A percentile compares a stretch with the other conserved stretches of the same genome.
Evolutionary conservation across 2,797 vertebrate genomes (phyloP).

Genomic region (Pterois miles): DNA sequence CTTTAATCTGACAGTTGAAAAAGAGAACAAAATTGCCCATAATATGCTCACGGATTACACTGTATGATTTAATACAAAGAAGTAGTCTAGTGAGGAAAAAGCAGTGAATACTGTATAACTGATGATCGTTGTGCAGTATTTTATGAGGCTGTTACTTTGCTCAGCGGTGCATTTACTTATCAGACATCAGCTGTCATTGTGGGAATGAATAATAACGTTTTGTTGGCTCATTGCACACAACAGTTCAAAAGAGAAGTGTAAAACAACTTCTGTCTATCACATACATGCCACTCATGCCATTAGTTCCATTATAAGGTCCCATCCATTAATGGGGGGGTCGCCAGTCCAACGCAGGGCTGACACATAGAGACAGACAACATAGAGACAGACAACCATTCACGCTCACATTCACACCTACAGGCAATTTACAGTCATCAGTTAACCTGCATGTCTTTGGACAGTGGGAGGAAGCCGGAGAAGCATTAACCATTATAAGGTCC

Average conservation of each 20-base stretch:
- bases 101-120: not conserved
- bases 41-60: constrained; percentile 31
- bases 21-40: constrained; percentile 23
- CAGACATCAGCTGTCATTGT: constrained; percentile 9
- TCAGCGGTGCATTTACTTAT: constrained; percentile 30
- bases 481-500: no score
- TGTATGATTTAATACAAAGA: constrained; percentile 39
- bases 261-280: not conserved
- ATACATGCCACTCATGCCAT: not conserved
- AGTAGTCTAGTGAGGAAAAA: constrained; percentile 3
- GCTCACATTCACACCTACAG: no score
- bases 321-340: no score
- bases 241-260: not conserved
- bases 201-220: constrained; percentile 10
- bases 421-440: no score
- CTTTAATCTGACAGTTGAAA: constrained; percentile 50
- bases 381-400: no score
- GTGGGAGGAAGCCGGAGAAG: no score
- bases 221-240: not conserved
- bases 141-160: constrained; percentile 39
- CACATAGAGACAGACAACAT: no score
- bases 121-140: constrained; percentile 15
- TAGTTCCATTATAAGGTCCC: no score
- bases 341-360: no score
- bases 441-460: no score